A percentile compares a stretch with the other conserved stretches of the same genome.
Evolutionary conservation across 2,888 invertebrate species (phyloP).

Genomic region (Serrognathus titanus): DNA sequence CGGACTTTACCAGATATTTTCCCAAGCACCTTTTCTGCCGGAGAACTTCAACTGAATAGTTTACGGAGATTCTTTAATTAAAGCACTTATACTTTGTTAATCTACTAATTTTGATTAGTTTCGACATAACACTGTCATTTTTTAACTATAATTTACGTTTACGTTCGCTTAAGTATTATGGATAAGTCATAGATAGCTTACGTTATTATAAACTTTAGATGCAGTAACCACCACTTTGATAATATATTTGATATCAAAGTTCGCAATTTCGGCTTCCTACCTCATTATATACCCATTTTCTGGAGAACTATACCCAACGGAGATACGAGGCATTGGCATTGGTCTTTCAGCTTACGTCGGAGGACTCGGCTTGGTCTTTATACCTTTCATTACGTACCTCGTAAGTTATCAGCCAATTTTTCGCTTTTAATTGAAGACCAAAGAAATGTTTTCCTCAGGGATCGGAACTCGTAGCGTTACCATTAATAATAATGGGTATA

Average conservation of each 20-base stretch:
- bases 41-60: no score
- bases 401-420: slow-evolving; percentile 52
- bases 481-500: slow-evolving; percentile 79
- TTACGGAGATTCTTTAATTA: no score
- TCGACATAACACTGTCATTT: no score
- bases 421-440: background rate
- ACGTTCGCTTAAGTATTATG: no score
- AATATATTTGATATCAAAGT: slow-evolving; percentile 79
- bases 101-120: no score
- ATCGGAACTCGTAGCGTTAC: slow-evolving; percentile 76
- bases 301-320: slow-evolving; percentile 88
- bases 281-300: slow-evolving; percentile 90
- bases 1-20: no score
- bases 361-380: slow-evolving; percentile 81
- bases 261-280: slow-evolving; percentile 86
- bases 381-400: slow-evolving; percentile 88
- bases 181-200: no score
- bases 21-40: no score
- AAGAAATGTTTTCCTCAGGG: slow-evolving; percentile 56
- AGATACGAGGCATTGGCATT: slow-evolving; percentile 83
- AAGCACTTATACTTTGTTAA: no score
- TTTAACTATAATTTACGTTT: no score
- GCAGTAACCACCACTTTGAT: slow-evolving; percentile 66
- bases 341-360: slow-evolving; percentile 89
- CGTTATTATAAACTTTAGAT: slow-evolving; percentile 53